Base-by-base conservation (phyloP, 2,113 vertebrate genomes). In the Caranx ignobilis region DNA sequence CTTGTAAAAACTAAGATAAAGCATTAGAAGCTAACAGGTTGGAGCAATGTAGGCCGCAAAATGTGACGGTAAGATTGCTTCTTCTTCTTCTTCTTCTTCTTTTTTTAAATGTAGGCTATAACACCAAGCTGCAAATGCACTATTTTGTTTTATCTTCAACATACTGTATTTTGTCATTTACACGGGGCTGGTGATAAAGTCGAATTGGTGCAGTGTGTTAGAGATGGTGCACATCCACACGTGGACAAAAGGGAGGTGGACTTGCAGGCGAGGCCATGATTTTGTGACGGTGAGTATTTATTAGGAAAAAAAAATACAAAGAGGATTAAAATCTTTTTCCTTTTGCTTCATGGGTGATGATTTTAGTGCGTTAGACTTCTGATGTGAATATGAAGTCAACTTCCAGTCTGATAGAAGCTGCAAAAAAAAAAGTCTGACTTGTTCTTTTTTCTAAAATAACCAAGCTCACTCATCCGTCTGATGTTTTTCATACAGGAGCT, bases 281-380 rank as follows among this genome's bases (percentile, higher is more conserved):
- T n/a, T n/a, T 5, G 16, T 34, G 9, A 48, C 1, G 0, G 80
- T 88, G 35, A 69, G 71, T 72, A 2, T 41, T 32, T 13, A 0
- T 35, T 11, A 12, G 6, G 48, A 12, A n/a, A 7, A 55, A 11
- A 26, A 26, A 26, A 26, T 26, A 26, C 26, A 26, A 26, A 26
- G 26, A 7, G 7, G 3, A 4, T 13, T 6, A 11, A n/a, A 2
- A 18, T 34, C 13, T 3, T 2, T 50, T 18, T 18, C 26, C 9
- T 48, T 48, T 37, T 19, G 32, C 3, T 35, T 64, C 19, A 56
- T 64, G 59, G 26, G 65, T 93, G 89, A 93, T 92, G 91, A 82
- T 70, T 54, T 71, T 15, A 0, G 16, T 74, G 93, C 88, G 90
- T 94, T 93, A 94, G 92, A 94, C 90, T 92, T 90, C 92, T 93